Percentiles rank a stretch among this genome's conserved stretches.
Evolutionary conservation across 2,888 invertebrate species (phyloP).

Genomic region (Drosophila conformis): DNA sequence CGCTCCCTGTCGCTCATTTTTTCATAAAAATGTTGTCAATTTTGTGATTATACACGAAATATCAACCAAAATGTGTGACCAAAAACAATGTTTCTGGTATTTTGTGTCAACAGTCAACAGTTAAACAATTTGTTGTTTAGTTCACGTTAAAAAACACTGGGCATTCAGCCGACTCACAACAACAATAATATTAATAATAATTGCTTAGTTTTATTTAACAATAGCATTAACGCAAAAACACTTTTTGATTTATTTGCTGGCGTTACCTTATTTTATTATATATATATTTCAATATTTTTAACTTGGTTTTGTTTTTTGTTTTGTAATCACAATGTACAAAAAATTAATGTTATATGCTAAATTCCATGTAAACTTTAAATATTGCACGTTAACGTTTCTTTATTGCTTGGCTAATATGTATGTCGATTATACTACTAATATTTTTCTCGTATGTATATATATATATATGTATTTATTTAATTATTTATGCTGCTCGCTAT

Average conservation of each 20-base stretch:
- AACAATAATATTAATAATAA: slow-evolving; percentile 25
- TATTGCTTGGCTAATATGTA: slow-evolving; percentile 72
- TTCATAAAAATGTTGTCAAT: slow-evolving; percentile 83
- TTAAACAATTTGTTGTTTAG: slow-evolving; percentile 17
- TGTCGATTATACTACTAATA: slow-evolving; percentile 40
- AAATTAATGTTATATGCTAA: slow-evolving; percentile 47
- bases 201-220: slow-evolving; percentile 44
- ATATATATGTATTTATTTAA: slow-evolving; percentile 24
- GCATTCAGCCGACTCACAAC: slow-evolving; percentile 52
- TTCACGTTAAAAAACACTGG: slow-evolving; percentile 31
- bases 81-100: slow-evolving; percentile 44
- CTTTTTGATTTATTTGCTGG: slow-evolving; percentile 68
- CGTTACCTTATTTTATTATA: slow-evolving; percentile 42
- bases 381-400: slow-evolving; percentile 76
- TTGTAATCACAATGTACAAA: slow-evolving; percentile 66
- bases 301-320: slow-evolving; percentile 14
- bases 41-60: slow-evolving; percentile 82
- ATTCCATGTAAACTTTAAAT: slow-evolving; percentile 76
- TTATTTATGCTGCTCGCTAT: slow-evolving; percentile 76
- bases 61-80: slow-evolving; percentile 23
- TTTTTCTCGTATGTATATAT: slow-evolving; percentile 24
- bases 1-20: slow-evolving; percentile 95
- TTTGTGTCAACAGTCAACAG: slow-evolving; percentile 9
- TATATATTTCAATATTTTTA: slow-evolving; percentile 4
- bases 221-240: slow-evolving; percentile 49